These are phyloP conservation scores for Tursiops truncatus DNA, from an alignment of 2,113 vertebrate species.

Conservation along the genomic window DNA sequence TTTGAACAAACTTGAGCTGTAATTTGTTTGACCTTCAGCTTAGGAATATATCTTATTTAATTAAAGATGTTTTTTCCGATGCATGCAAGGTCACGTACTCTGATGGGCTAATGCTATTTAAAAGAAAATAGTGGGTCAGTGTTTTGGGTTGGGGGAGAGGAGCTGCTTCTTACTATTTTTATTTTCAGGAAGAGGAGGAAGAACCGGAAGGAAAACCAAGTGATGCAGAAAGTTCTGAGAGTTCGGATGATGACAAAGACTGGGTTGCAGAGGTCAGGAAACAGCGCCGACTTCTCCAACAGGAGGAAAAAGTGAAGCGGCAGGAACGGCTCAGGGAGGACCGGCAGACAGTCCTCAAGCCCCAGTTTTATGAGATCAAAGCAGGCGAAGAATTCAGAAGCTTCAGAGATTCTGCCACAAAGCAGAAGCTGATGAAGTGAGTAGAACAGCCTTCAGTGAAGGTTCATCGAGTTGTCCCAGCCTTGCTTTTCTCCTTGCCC, in stretches of 20 bases:
- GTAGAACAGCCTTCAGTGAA: slow-evolving; percentile 56
- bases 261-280: slow-evolving; percentile 98
- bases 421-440: slow-evolving; percentile 96
- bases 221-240: slow-evolving; percentile 95
- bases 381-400: slow-evolving; percentile 96
- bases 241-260: slow-evolving; percentile 96
- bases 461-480: neutral
- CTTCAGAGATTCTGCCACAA: slow-evolving; percentile 91
- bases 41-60: neutral
- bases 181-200: slow-evolving; percentile 89
- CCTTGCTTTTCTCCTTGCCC: neutral
- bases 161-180: slow-evolving; percentile 76
- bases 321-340: slow-evolving; percentile 88
- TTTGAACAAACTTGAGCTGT: neutral
- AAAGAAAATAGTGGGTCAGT: slow-evolving; percentile 34
- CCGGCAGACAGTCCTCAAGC: slow-evolving; percentile 90
- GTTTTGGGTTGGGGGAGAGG: neutral
- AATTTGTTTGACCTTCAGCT: neutral
- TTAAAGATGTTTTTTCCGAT: neutral
- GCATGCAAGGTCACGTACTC: neutral
- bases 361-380: slow-evolving; percentile 98
- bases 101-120: neutral
- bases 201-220: slow-evolving; percentile 94
- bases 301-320: slow-evolving; percentile 88
- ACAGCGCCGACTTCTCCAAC: slow-evolving; percentile 91